Percentiles rank a stretch among this genome's conserved stretches.
phyloP scores from a whole-genome alignment of 2,888 invertebrate genomes.

The Drosophila eohydei region DNA sequence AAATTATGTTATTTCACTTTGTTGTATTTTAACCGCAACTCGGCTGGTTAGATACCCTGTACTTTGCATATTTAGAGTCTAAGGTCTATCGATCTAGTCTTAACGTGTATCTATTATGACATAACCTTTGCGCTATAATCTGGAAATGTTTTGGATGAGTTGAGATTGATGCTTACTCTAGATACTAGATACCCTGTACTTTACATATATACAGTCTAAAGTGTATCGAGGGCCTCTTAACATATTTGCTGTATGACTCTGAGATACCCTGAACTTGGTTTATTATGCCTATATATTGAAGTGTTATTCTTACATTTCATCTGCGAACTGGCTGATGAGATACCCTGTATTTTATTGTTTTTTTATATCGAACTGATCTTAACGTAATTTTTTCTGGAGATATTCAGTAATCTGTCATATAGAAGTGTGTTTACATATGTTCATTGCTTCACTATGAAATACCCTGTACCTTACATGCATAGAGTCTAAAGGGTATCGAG shows the following conservation, averaged over 20 bases:
- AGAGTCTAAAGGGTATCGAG: too few relatives aligned
- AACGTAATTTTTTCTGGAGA: neutral
- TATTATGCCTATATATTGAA: too few relatives aligned
- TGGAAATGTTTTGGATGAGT: too few relatives aligned
- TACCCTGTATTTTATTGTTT: neutral
- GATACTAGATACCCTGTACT: constrained; percentile 1
- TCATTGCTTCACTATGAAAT: neutral
- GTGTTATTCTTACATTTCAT: too few relatives aligned
- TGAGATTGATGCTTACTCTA: too few relatives aligned
- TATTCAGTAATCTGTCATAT: neutral
- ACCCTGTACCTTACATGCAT: neutral
- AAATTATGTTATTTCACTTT: neutral
- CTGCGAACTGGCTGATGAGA: neutral
- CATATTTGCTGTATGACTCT: neutral
- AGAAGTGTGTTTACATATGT: neutral
- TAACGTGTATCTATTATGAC: too few relatives aligned
- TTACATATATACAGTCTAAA: neutral
- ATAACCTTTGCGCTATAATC: too few relatives aligned
- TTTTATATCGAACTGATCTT: neutral
- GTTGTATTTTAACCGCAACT: too few relatives aligned
- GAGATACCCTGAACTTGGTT: neutral
- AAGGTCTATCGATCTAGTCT: too few relatives aligned
- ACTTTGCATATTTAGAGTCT: neutral
- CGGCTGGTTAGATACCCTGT: neutral
- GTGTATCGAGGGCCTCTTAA: too few relatives aligned